Evolutionary conservation across 2,888 invertebrate species (phyloP), one percentile per base, ranked within the genome.

Genomic region (Galerucella calmariensis): DNA sequence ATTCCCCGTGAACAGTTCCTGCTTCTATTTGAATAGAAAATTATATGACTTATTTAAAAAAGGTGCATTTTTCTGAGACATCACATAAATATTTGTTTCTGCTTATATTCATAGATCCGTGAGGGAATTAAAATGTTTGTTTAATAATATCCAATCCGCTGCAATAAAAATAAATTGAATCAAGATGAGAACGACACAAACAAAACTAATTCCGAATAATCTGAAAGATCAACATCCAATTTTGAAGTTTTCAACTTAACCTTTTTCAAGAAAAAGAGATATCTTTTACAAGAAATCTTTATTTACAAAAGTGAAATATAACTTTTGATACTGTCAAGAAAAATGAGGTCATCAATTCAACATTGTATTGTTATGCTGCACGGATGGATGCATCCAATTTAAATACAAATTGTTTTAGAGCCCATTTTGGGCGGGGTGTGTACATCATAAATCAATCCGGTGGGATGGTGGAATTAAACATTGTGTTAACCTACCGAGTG

Each of bases 311-410:
- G 16, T 56, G 3, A 56, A 56, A 56, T 56, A 56, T 56, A 56
- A 20, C 20, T 56, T 56, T 20, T 56, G 56, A 56, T 56, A 56
- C 16, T 16, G 56, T 56, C 56, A 20, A 20, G 56, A 56, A 56
- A 56, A 56, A 56, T 56, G 20, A 56, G 56, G 56, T 56, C 56
- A 56, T 56, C 56, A 56, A 56, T 56, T 56, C 9, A 20, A 56
- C 56, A 20, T 56, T 20, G 56, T 56, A 56, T 56, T 56, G 56
- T 56, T 56, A 20, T 56, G 56, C 20, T 20, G 56, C 56, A 20
- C 56, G 56, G 16, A 56, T 56, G 56, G 56, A 56, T 56, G 56
- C 56, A 56, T 56, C 56, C 56, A 56, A 56, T 56, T 56, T 56
- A 56, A 56, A 56, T 56, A 56, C 56, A 56, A 56, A 56, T 56